Evolutionary conservation across 2,888 invertebrate species (phyloP).

Genomic region (Phyllotreta cruciferae): DNA sequence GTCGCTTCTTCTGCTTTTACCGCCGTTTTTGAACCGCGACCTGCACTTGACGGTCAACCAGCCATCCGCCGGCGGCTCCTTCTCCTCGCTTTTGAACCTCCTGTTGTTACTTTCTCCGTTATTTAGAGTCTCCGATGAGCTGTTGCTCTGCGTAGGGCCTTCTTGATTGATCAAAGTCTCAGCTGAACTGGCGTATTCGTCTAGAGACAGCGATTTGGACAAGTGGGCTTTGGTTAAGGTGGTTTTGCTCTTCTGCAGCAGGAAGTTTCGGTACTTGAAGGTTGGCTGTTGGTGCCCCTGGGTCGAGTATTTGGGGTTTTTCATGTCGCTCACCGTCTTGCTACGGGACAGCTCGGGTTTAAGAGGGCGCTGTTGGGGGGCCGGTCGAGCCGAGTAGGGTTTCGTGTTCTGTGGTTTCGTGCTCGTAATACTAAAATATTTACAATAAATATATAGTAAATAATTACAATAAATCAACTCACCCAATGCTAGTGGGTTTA

Average conservation of each 20-base stretch:
- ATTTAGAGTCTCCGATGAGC: conserved; percentile 67
- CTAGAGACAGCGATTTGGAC: conserved; percentile 45
- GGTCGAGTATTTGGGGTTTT: too few species aligned
- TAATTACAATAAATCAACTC: neutral
- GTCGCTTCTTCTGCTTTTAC: conserved; percentile 61
- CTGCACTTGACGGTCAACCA: conserved; percentile 90
- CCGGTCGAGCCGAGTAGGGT: conserved; percentile 15
- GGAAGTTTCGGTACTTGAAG: neutral
- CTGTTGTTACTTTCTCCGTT: conserved; percentile 62
- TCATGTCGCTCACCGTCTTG: conserved; percentile 59
- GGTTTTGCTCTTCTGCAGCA: conserved; percentile 48
- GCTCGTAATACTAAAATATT: neutral
- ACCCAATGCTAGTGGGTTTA: conserved; percentile 28
- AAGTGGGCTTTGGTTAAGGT: conserved; percentile 48
- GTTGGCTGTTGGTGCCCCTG: conserved; percentile 13
- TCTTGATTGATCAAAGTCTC: conserved; percentile 57
- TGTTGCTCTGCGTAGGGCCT: conserved; percentile 49
- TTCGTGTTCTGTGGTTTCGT: conserved; percentile 10
- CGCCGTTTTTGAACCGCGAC: conserved; percentile 64
- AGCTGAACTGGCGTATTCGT: conserved; percentile 54
- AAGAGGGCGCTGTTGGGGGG: neutral
- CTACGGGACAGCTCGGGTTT: conserved; percentile 49
- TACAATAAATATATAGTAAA: too few species aligned
- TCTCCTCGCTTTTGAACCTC: conserved; percentile 57
- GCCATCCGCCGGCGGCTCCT: conserved; percentile 69